These are phyloP conservation scores for Laticauda colubrina DNA, from an alignment of 2,113 vertebrate species.

Conservation along the genomic window DNA sequence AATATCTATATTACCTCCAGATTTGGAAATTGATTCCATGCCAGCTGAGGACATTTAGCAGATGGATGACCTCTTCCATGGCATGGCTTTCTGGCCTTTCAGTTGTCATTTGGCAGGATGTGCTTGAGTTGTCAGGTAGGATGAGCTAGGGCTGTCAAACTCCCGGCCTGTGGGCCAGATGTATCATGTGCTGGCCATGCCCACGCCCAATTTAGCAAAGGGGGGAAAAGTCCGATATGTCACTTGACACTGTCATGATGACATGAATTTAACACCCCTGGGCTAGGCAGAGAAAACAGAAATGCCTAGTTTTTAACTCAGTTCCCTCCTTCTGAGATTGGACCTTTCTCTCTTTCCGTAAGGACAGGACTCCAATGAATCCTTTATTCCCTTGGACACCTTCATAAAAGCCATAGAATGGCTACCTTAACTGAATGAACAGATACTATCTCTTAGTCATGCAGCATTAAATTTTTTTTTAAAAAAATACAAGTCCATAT, in stretches of 20 bases:
- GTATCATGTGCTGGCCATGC: no score
- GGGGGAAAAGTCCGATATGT: no score
- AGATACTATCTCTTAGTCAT: not conserved
- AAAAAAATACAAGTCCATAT: not conserved
- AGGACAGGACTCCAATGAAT: not conserved
- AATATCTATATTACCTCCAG: not conserved
- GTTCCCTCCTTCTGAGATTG: not conserved
- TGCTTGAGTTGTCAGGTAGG: no score
- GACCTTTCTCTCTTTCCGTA: not conserved
- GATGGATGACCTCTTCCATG: not conserved
- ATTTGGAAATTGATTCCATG: not conserved
- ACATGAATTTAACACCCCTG: no score
- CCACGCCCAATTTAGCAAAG: no score
- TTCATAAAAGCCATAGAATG: not conserved
- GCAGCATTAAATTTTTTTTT: not conserved
- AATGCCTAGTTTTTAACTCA: not conserved
- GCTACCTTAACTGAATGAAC: not conserved
- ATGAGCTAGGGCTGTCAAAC: no score
- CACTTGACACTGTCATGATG: fast-evolving
- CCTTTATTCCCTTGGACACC: not conserved
- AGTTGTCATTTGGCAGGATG: not conserved
- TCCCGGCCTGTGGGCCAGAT: no score
- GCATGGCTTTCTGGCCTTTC: not conserved
- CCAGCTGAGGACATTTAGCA: not conserved
- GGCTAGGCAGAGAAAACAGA: not conserved